These are phyloP conservation scores for Andrena hattorfiana DNA, from an alignment of 2,888 invertebrate genomes.

Conservation along the genomic window DNA sequence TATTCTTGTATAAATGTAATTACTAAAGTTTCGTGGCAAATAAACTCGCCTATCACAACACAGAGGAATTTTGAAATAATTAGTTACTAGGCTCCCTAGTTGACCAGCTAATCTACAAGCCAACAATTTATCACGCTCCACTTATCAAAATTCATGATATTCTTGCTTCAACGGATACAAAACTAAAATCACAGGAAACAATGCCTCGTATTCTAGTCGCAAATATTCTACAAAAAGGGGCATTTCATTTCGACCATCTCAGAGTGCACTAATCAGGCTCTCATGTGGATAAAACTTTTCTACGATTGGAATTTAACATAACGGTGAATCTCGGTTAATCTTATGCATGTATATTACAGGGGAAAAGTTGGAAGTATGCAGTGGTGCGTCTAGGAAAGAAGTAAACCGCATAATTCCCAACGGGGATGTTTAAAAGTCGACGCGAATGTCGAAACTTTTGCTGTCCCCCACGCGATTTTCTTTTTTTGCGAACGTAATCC, in stretches of 20 bases:
- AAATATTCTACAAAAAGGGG: neutral
- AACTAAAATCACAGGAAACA: neutral
- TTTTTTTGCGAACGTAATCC: constrained; percentile 54
- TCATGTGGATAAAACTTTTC: neutral
- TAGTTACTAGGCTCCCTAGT: too few relatives aligned
- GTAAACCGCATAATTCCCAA: constrained; percentile 42
- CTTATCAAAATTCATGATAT: neutral
- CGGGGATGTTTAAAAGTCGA: constrained; percentile 59
- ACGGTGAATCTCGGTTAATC: neutral
- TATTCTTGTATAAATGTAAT: too few relatives aligned
- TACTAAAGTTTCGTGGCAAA: too few relatives aligned
- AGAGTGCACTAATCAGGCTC: neutral
- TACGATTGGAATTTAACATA: constrained; percentile 21
- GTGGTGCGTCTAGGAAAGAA: constrained; percentile 1
- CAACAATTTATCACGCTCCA: too few relatives aligned
- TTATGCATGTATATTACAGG: constrained; percentile 8
- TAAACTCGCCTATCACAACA: too few relatives aligned
- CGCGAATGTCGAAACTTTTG: constrained; percentile 58
- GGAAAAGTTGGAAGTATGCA: constrained; percentile 7
- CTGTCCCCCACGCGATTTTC: constrained; percentile 47
- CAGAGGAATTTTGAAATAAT: too few relatives aligned
- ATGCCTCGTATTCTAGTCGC: neutral
- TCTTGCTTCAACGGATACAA: neutral
- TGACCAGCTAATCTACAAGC: too few relatives aligned
- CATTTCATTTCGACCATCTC: neutral